Conservation (phyloP, 2,113 vertebrate genomes). For the Psilopogon haemacephalus region DNA sequence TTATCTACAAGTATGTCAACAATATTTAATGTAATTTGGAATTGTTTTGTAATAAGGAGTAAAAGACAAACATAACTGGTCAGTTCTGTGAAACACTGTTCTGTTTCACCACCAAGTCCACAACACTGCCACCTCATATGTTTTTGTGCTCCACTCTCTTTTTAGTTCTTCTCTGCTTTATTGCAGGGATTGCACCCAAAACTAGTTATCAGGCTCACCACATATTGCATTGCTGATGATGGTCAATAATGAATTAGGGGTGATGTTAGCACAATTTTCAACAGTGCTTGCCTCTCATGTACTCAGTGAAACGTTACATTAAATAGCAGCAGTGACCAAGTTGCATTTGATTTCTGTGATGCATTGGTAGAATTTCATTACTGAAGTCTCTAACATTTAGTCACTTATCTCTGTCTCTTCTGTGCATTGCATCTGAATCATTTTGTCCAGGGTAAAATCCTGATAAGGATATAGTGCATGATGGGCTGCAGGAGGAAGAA, state of each 20-base stretch:
- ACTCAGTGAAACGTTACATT: slow-evolving; percentile 80
- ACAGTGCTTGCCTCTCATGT: slow-evolving; percentile 75
- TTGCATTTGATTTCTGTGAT: slow-evolving; percentile 79
- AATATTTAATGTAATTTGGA: background rate
- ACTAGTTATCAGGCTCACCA: slow-evolving; percentile 56
- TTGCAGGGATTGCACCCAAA: slow-evolving; percentile 40
- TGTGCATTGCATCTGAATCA: background rate
- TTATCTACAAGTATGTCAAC: background rate
- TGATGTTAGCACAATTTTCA: slow-evolving; percentile 66
- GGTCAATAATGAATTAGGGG: slow-evolving; percentile 71
- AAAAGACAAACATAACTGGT: background rate
- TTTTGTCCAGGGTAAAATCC: background rate
- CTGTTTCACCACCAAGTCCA: background rate
- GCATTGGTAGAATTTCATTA: slow-evolving; percentile 79
- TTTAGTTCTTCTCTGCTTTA: background rate
- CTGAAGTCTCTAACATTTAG: slow-evolving; percentile 59
- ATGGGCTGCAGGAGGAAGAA: background rate
- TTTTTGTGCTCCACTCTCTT: background rate
- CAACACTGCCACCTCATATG: background rate
- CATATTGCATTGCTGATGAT: slow-evolving; percentile 38
- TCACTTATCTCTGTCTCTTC: slow-evolving; percentile 69
- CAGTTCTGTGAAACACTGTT: background rate
- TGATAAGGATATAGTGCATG: background rate
- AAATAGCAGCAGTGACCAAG: slow-evolving; percentile 77
- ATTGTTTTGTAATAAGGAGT: background rate